phyloP scores from a whole-genome alignment of 2,113 vertebrate genomes.

The Zosterops hypoxanthus region DNA sequence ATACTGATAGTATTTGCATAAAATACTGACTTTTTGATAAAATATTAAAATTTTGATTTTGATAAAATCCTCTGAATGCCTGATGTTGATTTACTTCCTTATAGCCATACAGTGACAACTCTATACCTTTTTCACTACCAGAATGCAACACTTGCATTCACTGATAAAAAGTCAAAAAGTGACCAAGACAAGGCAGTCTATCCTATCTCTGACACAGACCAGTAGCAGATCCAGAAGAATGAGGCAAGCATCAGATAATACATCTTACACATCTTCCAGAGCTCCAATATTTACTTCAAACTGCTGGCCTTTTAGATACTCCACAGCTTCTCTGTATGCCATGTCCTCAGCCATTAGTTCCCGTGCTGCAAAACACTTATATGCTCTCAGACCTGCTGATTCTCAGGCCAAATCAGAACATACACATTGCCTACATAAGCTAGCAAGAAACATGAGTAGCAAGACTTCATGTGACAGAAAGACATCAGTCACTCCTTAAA shows the following conservation, averaged over 20 bases:
- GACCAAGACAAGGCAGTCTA: not conserved
- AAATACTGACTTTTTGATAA: not conserved
- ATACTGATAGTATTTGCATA: not conserved
- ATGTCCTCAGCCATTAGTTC: not conserved
- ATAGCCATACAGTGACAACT: not conserved
- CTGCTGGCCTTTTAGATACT: not conserved
- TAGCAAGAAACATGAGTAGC: not conserved
- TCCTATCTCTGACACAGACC: not conserved
- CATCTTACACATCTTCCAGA: not conserved
- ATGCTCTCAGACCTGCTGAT: not conserved
- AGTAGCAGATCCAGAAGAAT: not conserved
- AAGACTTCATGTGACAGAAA: not conserved
- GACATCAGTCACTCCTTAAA: not conserved
- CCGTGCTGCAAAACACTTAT: not conserved
- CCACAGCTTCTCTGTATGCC: not conserved
- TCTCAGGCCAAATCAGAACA: not conserved
- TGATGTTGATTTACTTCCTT: not conserved
- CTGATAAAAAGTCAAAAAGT: not conserved
- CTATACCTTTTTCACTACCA: not conserved
- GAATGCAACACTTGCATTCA: not conserved
- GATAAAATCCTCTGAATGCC: not conserved
- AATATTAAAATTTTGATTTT: not conserved
- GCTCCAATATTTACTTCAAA: not conserved
- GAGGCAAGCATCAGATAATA: not conserved
- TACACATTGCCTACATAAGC: accelerated